phyloP scores from a whole-genome alignment of 1,140 invertebrate genomes.

The Varroa destructor region DNA sequence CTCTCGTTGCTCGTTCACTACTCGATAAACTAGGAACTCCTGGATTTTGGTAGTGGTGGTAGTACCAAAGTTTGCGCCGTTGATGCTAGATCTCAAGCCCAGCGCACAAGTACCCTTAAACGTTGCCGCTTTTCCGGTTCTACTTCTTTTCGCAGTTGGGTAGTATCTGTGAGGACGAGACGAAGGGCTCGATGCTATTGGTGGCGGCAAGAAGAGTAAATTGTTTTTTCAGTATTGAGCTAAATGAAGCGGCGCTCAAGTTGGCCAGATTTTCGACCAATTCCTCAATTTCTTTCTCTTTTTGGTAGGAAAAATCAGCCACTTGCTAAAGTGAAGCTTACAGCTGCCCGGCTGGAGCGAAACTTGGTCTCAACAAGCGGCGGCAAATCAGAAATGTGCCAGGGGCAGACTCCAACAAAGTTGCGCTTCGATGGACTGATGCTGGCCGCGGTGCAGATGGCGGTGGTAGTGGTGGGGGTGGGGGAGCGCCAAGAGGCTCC shows the following conservation, averaged over 20 bases:
- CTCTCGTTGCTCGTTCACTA: too few relatives aligned
- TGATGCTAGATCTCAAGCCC: neutral
- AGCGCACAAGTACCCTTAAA: neutral
- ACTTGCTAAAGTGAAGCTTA: neutral
- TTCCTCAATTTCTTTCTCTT: neutral
- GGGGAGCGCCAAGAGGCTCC: too few relatives aligned
- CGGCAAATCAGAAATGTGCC: neutral
- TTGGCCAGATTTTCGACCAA: constrained; percentile 15
- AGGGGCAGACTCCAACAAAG: neutral
- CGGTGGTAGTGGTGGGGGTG: too few relatives aligned
- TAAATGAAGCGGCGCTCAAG: constrained; percentile 23
- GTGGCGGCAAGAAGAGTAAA: neutral
- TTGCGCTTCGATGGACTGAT: neutral
- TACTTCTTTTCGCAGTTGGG: neutral
- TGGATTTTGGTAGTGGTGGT: neutral
- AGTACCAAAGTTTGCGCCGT: neutral
- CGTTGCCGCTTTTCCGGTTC: neutral
- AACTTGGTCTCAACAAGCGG: neutral
- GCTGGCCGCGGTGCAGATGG: too few relatives aligned
- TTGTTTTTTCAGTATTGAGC: constrained; percentile 21
- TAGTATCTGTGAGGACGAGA: neutral
- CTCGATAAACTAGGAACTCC: too few relatives aligned
- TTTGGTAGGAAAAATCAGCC: neutral
- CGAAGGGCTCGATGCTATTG: neutral
- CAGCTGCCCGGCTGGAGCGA: neutral